These are phyloP conservation scores for Cyrtonyx montezumae DNA, from an alignment of 2,113 vertebrate genomes.

Conservation along the genomic window DNA sequence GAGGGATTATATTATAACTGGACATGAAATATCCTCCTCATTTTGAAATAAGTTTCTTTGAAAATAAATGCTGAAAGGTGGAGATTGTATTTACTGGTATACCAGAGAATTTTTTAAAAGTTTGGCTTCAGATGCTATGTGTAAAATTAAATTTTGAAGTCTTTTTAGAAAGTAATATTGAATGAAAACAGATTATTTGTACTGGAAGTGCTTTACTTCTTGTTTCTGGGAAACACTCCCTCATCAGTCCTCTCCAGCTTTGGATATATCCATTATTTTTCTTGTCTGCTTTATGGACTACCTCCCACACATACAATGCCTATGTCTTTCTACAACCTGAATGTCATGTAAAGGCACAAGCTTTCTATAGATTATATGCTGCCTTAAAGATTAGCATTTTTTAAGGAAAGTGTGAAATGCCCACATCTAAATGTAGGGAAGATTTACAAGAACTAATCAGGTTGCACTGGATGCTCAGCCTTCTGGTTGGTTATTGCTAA, in stretches of 20 bases:
- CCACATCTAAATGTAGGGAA: background rate
- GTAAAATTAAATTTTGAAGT: conserved; percentile 25
- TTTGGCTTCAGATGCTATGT: background rate
- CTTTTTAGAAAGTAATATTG: background rate
- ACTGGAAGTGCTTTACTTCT: background rate
- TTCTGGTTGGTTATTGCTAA: background rate
- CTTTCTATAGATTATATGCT: background rate
- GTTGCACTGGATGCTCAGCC: background rate
- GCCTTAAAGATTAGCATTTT: background rate
- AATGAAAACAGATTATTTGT: conserved; percentile 26
- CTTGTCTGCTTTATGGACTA: background rate
- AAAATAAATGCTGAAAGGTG: conserved; percentile 22
- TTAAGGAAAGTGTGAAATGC: background rate
- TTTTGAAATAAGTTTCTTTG: background rate
- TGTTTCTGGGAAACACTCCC: conserved; percentile 13
- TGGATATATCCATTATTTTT: background rate
- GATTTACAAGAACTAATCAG: background rate
- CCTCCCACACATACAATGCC: background rate
- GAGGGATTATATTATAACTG: background rate
- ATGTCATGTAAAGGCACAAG: background rate
- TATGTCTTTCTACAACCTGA: background rate
- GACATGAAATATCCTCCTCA: background rate
- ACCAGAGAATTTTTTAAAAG: background rate
- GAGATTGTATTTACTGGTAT: background rate
- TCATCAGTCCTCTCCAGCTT: background rate